Base-by-base conservation (phyloP, 2,888 invertebrate genomes). In the Slavum lentiscoides region DNA sequence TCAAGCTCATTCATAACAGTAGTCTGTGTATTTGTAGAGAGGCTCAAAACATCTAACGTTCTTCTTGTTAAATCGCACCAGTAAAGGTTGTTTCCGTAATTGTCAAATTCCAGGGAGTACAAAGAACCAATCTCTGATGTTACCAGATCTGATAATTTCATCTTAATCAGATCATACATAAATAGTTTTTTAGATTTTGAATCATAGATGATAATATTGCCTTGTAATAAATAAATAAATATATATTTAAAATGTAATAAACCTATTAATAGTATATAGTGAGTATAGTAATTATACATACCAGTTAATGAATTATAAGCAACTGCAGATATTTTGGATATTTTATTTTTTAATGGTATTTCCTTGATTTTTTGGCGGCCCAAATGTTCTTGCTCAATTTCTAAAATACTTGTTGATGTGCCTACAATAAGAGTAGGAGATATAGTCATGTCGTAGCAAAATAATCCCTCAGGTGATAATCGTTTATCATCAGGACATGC, bases 401-500 rank as follows among this genome's bases (percentile, higher is more conserved):
- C 37, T 55, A 76, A 69, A 19, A 82, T 39, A 39, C 59, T 64
- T 23, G 74, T 70, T 62, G 59, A 43, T 15, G 58, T 64, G 7
- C 61, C 72, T 1, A 82, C 77, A 64, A 83, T 73, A 23, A 83
- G 49, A 67, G 86, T 17, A 84, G 23, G 8, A 76, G 83, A 49
- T 21, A 49, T 23, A 11, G 23, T 55, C 11, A 43, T 64, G 7
- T 49, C 30, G 17, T 21, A 89, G 84, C 89, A 91, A 5, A 93
- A 93, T 23, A 88, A 88, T 61, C 86, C 88, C 84, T 92, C 90
- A 0, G 84, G 82, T 0, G 87, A 85, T 3, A 94, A 85, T 39
- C 87, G 85, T 88, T 92, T 93, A 37, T 92, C 91, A 66, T 92
- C 90, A 0, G 94, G 93, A 85, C 96, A 96, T 0, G 91, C 92